Evolutionary conservation across 1,140 invertebrate species (phyloP), one percentile per base, ranked within the genome.

Genomic region (Leptoteleia sp.): DNA sequence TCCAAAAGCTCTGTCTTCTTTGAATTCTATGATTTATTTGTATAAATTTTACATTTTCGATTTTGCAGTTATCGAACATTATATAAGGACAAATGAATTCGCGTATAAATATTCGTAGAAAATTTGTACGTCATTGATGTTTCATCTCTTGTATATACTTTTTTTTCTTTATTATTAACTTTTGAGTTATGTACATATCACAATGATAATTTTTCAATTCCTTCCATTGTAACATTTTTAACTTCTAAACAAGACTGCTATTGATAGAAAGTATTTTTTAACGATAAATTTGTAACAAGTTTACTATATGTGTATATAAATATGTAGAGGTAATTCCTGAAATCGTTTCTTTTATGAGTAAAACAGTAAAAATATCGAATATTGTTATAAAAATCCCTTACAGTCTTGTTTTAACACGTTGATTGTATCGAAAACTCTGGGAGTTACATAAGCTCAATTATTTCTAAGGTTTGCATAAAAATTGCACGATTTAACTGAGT

Each of bases 101-200:
- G 22, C 22, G 27, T 72, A 45, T 38, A 54, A 54, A 72, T 12
- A 31, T 72, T 45, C 16, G n/a, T 54, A 67, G 61, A 76, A 76
- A 76, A 48, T 76, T 67, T 76, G 72, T 76, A 76, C 72, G 50
- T 75, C 12, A 29, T 45, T 62, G 9, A 68, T 62, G 25, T 52
- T 76, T 59, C 33, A 8, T 37, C 50, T n/a, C n/a, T n/a, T n/a
- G n/a, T n/a, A n/a, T n/a, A n/a, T n/a, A n/a, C n/a, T n/a, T n/a
- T n/a, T n/a, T n/a, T 67, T 62, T 40, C 25, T 65, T 15, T n/a
- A 27, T 31, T 22, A 0, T 45, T 68, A n/a, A n/a, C n/a, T n/a
- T n/a, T n/a, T n/a, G n/a, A n/a, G n/a, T n/a, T n/a, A 76, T 76
- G 61, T 68, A 76, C 64, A 76, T 76, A 76, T 76, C 73, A 76